Conservation (phyloP, 1,140 invertebrate species). For the Listronotus bonariensis region DNA sequence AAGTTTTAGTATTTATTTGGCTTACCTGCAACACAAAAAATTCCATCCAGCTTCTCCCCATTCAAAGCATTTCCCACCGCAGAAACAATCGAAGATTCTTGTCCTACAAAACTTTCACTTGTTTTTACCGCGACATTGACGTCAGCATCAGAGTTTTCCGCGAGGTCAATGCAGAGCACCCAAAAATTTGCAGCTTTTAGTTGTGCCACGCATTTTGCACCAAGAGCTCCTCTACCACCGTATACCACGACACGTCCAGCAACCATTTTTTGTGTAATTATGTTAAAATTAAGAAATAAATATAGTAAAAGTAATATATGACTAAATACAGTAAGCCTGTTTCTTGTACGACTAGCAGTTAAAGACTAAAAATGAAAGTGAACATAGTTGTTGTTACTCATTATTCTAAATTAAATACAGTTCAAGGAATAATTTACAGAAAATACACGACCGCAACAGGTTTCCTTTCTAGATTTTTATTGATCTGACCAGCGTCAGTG, state of each 20-base stretch:
- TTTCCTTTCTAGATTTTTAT: not conserved
- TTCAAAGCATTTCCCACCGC: conserved; percentile 66
- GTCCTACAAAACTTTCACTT: conserved; percentile 75
- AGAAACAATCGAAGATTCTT: conserved; percentile 70
- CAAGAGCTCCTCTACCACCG: conserved; percentile 93
- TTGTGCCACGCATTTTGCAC: conserved; percentile 80
- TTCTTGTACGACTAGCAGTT: conserved; percentile 6
- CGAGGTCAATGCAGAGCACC: conserved; percentile 93
- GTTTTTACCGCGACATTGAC: conserved; percentile 84
- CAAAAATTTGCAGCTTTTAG: conserved; percentile 93
- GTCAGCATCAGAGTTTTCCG: conserved; percentile 87
- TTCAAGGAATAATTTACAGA: conserved; percentile 25
- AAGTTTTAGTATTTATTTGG: too few relatives aligned
- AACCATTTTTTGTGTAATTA: conserved; percentile 39
- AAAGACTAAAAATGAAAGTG: conserved; percentile 23
- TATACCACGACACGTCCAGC: conserved; percentile 82
- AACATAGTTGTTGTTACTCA: not conserved
- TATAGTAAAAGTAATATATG: not conserved
- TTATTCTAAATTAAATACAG: conserved; percentile 17
- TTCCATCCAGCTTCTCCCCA: conserved; percentile 87
- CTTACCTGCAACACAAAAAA: conserved; percentile 91
- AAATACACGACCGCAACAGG: conserved; percentile 15
- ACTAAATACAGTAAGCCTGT: not conserved
- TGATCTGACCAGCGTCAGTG: too few relatives aligned
- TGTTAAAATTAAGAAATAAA: conserved; percentile 3